A percentile compares a stretch with the other conserved stretches of the same genome.
Conservation (phyloP, 2,888 invertebrate species). For the Apeira syringaria region DNA sequence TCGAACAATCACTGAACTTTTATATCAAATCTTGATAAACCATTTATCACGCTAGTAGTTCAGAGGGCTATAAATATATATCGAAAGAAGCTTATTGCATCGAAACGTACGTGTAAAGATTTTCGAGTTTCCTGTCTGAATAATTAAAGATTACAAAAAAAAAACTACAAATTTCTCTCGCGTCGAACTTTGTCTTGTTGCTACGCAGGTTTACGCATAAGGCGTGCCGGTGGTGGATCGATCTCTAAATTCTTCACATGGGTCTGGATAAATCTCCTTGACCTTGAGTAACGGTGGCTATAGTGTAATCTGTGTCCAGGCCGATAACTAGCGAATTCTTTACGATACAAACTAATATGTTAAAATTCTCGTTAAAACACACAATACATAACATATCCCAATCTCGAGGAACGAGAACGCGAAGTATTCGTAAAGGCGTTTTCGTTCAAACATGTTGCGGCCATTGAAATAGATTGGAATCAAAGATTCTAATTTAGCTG, state of each 20-base stretch:
- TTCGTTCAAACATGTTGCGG: not conserved
- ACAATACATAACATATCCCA: too few species aligned
- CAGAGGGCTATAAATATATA: too few species aligned
- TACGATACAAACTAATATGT: too few species aligned
- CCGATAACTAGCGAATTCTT: conserved; percentile 6
- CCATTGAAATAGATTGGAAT: not conserved
- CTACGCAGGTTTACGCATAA: not conserved
- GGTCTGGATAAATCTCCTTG: conserved; percentile 1
- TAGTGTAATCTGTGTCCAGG: not conserved
- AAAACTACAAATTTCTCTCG: not conserved
- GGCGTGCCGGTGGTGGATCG: not conserved
- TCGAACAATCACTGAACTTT: too few species aligned
- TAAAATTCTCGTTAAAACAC: too few species aligned
- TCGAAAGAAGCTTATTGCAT: too few species aligned
- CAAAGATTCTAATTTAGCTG: conserved; percentile 1
- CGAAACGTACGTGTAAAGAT: too few species aligned
- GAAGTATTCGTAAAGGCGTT: not conserved
- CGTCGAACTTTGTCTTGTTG: not conserved
- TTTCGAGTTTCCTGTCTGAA: too few species aligned
- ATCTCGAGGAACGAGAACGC: not conserved
- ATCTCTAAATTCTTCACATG: conserved; percentile 5
- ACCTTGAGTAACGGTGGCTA: conserved; percentile 1
- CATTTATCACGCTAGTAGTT: too few species aligned
- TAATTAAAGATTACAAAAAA: too few species aligned
- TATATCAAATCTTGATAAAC: too few species aligned